Base-by-base conservation (phyloP, 2,797 vertebrate genomes). In the Emys orbicularis region DNA sequence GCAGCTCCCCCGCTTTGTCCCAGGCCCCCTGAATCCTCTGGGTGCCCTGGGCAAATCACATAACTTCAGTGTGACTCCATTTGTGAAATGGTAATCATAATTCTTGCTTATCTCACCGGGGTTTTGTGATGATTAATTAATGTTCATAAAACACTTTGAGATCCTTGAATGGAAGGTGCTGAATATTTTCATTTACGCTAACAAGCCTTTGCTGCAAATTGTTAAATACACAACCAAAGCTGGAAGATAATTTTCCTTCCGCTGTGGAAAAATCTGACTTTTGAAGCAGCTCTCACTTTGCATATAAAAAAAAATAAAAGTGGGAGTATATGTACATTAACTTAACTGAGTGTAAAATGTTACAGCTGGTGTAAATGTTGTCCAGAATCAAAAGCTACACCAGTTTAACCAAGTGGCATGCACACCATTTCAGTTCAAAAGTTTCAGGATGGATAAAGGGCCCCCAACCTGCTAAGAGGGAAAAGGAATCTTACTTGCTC, bases 401-500 rank as follows among this genome's bases (percentile, higher is more conserved):
- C 27, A 18, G 80, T 84, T 57, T 87, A 83, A 93, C 12, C 27
- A 44, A 19, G 29, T 81, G 49, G 31, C 25, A 57, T 0, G 2
- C 12, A 90, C 74, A 77, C 85, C 65, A 84, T 47, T 84, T 87
- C 27, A 84, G 90, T 88, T 81, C 89, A 92, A 84, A 96, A 91
- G 80, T 94, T 93, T 93, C 50, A 41, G 53, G 77, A 86, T 79
- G 53, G 52, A 95, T 84, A 94, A 96, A 95, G 37, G 41, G 83
- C 47, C 76, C 81, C 94, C 83, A 52, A 86, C 54, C 90, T 54
- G 81, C 59, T 94, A 90, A 74, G 72, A 93, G 81, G 59, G 68
- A 90, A 94, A 95, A 91, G 89, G 56, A 96, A 90, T 97, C 90
- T 96, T 96, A 94, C 94, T 97, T 97, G 86, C 94, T 98, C 97